Evolutionary conservation across 2,113 vertebrate species (phyloP).

Genomic region (Camelus bactrianus): DNA sequence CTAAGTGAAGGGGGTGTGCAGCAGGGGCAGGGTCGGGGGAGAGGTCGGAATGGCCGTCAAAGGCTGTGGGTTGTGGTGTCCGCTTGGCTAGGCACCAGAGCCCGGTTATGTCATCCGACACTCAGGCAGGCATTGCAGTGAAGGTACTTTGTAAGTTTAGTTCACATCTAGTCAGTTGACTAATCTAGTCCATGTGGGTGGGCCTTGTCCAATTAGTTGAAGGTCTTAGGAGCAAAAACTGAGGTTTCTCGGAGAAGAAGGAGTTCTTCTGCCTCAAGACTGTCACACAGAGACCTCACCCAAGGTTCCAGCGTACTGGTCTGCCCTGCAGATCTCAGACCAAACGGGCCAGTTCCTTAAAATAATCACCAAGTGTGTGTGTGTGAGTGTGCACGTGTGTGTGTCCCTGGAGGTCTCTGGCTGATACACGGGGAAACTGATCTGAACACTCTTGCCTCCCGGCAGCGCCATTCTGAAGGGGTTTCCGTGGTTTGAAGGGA

Average conservation of each 20-base stretch:
- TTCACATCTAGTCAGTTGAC: accelerated
- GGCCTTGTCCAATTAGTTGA: neutral
- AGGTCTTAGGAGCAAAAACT: neutral
- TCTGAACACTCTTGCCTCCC: neutral
- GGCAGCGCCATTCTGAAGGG: neutral
- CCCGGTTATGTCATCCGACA: accelerated
- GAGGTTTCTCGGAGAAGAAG: neutral
- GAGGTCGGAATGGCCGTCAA: accelerated
- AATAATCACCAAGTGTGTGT: neutral
- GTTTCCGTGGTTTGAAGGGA: neutral
- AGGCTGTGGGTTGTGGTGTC: accelerated
- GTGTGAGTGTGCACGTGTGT: accelerated
- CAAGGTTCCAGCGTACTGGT: neutral
- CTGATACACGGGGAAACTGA: accelerated
- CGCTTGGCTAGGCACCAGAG: accelerated
- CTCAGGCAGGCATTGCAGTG: accelerated
- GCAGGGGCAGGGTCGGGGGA: neutral
- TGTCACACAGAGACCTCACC: neutral
- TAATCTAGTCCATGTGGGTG: neutral
- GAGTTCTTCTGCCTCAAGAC: neutral
- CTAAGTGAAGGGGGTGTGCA: accelerated
- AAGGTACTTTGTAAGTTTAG: accelerated
- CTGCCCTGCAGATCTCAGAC: neutral
- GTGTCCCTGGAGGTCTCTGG: neutral
- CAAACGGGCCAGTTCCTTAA: neutral